Evolutionary conservation across 2,888 invertebrate species (phyloP).

Genomic region (Cryptocheilus praepositus): DNA sequence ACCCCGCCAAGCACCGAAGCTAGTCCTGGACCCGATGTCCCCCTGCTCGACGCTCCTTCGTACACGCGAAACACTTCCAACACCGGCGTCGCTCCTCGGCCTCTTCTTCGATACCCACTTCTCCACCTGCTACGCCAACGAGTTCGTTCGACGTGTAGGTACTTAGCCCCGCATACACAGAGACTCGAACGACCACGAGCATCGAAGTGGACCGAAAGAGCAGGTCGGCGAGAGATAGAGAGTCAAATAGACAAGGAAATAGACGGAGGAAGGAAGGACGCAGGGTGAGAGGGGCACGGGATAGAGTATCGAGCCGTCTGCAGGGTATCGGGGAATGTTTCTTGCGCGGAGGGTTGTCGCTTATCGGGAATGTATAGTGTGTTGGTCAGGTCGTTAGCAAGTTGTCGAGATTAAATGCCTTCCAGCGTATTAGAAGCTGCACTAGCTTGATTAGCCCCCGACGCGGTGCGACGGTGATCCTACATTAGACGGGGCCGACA

Average conservation of each 20-base stretch:
- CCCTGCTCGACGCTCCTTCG: conserved; percentile 34
- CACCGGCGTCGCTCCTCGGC: conserved; percentile 19
- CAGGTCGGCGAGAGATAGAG: conserved; percentile 10
- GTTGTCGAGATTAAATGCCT: conserved; percentile 74
- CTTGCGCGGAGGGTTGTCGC: conserved; percentile 65
- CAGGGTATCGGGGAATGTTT: conserved; percentile 68
- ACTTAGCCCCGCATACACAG: conserved; percentile 3
- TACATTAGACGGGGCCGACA: conserved; percentile 39
- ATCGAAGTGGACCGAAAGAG: conserved; percentile 39
- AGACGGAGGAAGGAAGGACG: conserved; percentile 23
- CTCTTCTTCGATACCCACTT: conserved; percentile 10
- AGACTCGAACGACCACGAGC: conserved; percentile 17
- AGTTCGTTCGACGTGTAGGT: conserved; percentile 28
- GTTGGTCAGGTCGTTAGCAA: conserved; percentile 74
- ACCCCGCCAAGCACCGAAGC: conserved; percentile 28
- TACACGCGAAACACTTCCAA: conserved; percentile 35
- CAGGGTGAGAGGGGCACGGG: conserved; percentile 9
- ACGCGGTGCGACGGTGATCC: conserved; percentile 40
- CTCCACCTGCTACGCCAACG: conserved; percentile 28
- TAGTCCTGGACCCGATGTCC: conserved; percentile 29
- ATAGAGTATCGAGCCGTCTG: conserved; percentile 46
- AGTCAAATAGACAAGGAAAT: conserved; percentile 14
- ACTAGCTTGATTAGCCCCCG: conserved; percentile 68
- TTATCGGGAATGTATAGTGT: conserved; percentile 72
- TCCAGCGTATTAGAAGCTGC: conserved; percentile 70